phyloP scores from a whole-genome alignment of 2,888 invertebrate species.

The Caenorhabditis uteleia region DNA sequence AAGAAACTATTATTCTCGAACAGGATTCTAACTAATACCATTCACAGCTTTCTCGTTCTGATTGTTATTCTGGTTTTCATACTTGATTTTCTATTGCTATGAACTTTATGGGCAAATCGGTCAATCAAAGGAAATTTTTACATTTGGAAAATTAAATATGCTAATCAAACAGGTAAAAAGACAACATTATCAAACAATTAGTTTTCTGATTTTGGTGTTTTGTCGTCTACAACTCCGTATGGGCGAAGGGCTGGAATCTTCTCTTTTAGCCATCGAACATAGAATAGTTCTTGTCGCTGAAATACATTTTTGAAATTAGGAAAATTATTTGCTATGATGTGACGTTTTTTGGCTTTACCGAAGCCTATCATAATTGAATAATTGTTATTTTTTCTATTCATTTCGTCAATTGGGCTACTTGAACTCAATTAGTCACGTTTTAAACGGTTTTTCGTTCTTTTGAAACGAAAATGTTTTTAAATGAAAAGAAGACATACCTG shows the following conservation, averaged over 20 bases:
- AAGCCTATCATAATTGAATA: not conserved
- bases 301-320: not conserved
- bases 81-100: too few relatives aligned
- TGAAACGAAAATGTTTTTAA: too few relatives aligned
- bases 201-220: conserved; percentile 21
- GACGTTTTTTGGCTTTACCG: not conserved
- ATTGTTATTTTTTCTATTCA: not conserved
- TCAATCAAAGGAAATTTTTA: too few relatives aligned
- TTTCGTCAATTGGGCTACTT: too few relatives aligned
- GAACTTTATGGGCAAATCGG: too few relatives aligned
- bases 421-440: too few relatives aligned
- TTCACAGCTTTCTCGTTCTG: too few relatives aligned
- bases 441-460: too few relatives aligned
- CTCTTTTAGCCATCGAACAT: conserved; percentile 61
- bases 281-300: conserved; percentile 61
- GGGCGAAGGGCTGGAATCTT: conserved; percentile 53
- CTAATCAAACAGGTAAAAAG: not conserved
- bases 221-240: conserved; percentile 50
- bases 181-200: conserved; percentile 2
- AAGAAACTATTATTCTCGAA: too few relatives aligned
- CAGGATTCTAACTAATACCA: too few relatives aligned
- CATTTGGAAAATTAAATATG: not conserved
- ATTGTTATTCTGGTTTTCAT: too few relatives aligned
- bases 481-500: conserved; percentile 16
- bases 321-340: not conserved